phyloP scores from a whole-genome alignment of 2,888 invertebrate genomes.

The Craniophora ligustri region DNA sequence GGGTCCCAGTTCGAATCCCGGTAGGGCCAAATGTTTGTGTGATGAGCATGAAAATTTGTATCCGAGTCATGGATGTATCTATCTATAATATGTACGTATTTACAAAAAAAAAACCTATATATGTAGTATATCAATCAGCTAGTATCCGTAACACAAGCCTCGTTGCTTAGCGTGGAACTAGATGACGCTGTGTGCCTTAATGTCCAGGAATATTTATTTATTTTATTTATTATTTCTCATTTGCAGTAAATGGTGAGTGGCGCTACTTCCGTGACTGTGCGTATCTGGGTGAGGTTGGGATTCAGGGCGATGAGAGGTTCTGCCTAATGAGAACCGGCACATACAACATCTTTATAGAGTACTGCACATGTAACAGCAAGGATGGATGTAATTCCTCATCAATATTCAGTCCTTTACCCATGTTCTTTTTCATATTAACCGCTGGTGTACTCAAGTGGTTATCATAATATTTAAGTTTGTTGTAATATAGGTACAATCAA shows the following conservation, averaged over 20 bases:
- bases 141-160: too few relatives aligned
- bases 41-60: too few relatives aligned
- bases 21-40: too few relatives aligned
- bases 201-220: too few relatives aligned
- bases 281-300: conserved; percentile 96
- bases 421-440: conserved; percentile 51
- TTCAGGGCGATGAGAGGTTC: conserved; percentile 96
- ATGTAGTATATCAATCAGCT: too few relatives aligned
- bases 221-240: background rate
- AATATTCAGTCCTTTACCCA: conserved; percentile 69
- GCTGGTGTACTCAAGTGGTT: conserved; percentile 34
- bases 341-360: conserved; percentile 97
- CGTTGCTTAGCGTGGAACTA: too few relatives aligned
- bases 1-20: too few relatives aligned
- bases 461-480: conserved; percentile 24
- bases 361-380: conserved; percentile 97
- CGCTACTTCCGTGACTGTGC: conserved; percentile 96
- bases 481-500: background rate
- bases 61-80: too few relatives aligned
- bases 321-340: conserved; percentile 97
- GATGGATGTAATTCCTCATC: conserved; percentile 95
- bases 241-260: conserved; percentile 95
- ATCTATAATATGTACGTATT: too few relatives aligned
- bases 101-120: too few relatives aligned
- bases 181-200: too few relatives aligned